Evolutionary conservation across 2,888 invertebrate species (phyloP).

Genomic region (Molorchus minor): DNA sequence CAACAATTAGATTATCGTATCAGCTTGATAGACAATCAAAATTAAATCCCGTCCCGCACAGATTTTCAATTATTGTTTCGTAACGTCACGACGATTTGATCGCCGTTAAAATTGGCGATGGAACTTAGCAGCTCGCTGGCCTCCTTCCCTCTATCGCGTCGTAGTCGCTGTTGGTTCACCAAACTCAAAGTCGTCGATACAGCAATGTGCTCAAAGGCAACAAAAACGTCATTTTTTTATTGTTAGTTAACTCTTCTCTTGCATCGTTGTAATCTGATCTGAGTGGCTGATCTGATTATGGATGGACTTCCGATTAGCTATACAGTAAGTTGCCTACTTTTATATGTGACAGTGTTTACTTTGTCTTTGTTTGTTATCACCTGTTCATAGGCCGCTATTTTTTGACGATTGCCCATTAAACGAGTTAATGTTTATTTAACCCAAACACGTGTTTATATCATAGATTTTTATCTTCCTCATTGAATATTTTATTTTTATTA

Average conservation of each 20-base stretch:
- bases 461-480: background rate
- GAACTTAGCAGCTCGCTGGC: too few species aligned
- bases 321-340: constrained; percentile 44
- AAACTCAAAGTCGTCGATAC: too few species aligned
- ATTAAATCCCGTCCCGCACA: too few species aligned
- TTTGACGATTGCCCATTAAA: constrained; percentile 1
- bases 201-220: background rate
- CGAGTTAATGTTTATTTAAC: constrained; percentile 3
- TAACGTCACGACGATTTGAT: too few species aligned
- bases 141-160: too few species aligned
- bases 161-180: too few species aligned
- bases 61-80: too few species aligned
- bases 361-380: background rate
- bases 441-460: constrained; percentile 12
- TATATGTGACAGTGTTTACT: background rate
- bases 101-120: too few species aligned
- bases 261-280: background rate
- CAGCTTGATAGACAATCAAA: too few species aligned
- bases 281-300: constrained; percentile 33
- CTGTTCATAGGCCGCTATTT: background rate
- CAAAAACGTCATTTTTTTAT: constrained; percentile 2
- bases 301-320: constrained; percentile 46
- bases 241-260: background rate
- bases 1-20: too few species aligned
- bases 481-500: background rate